Percentiles rank a stretch among this genome's conserved stretches.
These are phyloP conservation scores for Aptenodytes patagonicus DNA, from an alignment of 2,113 vertebrate species.

Conservation along the genomic window DNA sequence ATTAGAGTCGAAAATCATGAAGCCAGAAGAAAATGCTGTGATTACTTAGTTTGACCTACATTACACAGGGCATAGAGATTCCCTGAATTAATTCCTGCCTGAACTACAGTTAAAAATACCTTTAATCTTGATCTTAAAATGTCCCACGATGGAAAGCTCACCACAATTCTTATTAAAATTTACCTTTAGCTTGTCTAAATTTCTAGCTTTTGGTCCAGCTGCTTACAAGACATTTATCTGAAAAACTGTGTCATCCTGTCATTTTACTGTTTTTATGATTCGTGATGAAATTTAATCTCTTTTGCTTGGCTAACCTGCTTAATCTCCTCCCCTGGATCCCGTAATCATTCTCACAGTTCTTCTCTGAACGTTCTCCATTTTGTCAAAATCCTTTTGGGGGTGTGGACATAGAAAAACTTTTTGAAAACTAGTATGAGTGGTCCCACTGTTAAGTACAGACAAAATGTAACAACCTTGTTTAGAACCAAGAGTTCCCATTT, in stretches of 20 bases:
- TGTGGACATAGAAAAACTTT: neutral
- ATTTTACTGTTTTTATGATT: neutral
- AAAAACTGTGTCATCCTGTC: neutral
- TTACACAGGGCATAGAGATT: neutral
- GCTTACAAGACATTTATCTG: neutral
- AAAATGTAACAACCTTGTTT: neutral
- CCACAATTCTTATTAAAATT: neutral
- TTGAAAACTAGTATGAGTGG: neutral
- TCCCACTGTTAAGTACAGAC: neutral
- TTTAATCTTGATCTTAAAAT: neutral
- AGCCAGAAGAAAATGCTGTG: neutral
- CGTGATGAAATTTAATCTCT: neutral
- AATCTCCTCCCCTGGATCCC: neutral
- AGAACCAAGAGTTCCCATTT: neutral
- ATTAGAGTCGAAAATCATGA: neutral
- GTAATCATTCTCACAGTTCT: neutral
- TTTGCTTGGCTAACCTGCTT: neutral
- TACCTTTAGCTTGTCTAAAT: neutral
- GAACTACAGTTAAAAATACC: neutral
- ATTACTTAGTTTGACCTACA: neutral
- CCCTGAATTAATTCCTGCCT: neutral
- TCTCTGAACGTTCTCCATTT: neutral
- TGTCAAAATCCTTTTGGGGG: neutral
- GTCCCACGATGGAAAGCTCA: neutral
- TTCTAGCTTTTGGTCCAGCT: neutral